These are phyloP conservation scores for Nasonia longicornis DNA, from an alignment of 1,140 invertebrate species.

Conservation along the genomic window DNA sequence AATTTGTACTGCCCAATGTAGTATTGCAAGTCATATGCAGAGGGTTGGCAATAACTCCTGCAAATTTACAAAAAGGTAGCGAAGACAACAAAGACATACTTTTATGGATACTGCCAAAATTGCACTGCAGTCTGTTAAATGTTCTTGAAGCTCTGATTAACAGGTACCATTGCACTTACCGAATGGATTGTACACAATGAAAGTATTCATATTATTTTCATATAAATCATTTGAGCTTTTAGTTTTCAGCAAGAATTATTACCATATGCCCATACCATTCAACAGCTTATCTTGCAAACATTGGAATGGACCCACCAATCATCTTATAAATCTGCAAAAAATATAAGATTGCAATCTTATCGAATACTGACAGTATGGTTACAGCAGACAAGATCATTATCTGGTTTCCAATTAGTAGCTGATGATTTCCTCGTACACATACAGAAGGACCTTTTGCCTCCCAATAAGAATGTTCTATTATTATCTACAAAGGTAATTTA, in stretches of 20 bases:
- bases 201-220: neutral
- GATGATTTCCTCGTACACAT: constrained; percentile 35
- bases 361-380: constrained; percentile 34
- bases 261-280: constrained; percentile 26
- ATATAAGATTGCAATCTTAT: constrained; percentile 19
- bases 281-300: constrained; percentile 30
- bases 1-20: constrained; percentile 28
- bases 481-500: constrained; percentile 30
- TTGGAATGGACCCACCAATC: constrained; percentile 25
- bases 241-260: constrained; percentile 40
- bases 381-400: constrained; percentile 23
- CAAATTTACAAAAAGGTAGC: constrained; percentile 20
- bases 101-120: constrained; percentile 30
- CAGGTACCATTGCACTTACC: neutral
- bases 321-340: neutral
- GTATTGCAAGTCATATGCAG: constrained; percentile 30
- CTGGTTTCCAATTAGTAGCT: constrained; percentile 32
- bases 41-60: constrained; percentile 38
- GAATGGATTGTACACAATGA: neutral
- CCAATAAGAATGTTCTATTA: constrained; percentile 13
- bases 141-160: constrained; percentile 30
- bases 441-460: constrained; percentile 11
- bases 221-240: neutral
- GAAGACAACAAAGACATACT: constrained; percentile 29
- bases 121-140: constrained; percentile 20